A percentile compares a stretch with the other conserved stretches of the same genome.
phyloP scores from a whole-genome alignment of 2,797 vertebrate genomes.

The Tangara arthus region DNA sequence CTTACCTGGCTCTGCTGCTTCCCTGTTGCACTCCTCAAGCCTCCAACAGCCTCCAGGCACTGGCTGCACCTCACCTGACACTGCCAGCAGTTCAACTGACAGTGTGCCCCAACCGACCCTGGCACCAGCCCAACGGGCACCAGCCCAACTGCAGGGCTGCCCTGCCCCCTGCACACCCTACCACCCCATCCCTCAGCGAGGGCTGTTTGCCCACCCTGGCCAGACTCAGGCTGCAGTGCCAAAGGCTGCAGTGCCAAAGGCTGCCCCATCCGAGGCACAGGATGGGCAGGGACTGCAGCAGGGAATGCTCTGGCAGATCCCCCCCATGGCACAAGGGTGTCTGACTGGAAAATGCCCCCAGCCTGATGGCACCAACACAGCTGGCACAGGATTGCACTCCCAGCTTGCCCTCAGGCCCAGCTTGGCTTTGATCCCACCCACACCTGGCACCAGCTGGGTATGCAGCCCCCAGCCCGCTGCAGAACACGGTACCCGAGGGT shows the following conservation, averaged over 20 bases:
- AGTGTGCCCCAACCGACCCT: not conserved
- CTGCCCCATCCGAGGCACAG: not conserved
- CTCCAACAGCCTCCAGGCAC: not conserved
- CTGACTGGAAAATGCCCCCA: too few species aligned
- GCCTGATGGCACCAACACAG: not conserved
- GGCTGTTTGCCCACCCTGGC: not conserved
- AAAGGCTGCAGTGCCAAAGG: not conserved
- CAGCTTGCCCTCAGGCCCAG: not conserved
- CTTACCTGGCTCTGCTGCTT: not conserved
- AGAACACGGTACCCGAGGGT: accelerated
- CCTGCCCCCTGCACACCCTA: not conserved
- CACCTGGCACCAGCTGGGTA: not conserved
- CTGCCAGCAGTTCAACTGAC: not conserved
- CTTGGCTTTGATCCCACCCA: not conserved
- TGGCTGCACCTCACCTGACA: accelerated
- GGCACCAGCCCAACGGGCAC: not conserved
- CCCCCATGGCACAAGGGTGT: accelerated
- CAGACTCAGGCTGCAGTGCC: not conserved
- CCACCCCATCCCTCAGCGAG: not conserved
- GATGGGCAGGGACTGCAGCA: not conserved
- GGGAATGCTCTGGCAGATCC: not conserved
- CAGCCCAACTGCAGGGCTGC: not conserved
- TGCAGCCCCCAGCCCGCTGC: accelerated
- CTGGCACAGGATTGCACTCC: not conserved
- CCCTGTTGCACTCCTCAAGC: accelerated